phyloP scores from a whole-genome alignment of 2,113 vertebrate species.

The Oryzias celebensis region DNA sequence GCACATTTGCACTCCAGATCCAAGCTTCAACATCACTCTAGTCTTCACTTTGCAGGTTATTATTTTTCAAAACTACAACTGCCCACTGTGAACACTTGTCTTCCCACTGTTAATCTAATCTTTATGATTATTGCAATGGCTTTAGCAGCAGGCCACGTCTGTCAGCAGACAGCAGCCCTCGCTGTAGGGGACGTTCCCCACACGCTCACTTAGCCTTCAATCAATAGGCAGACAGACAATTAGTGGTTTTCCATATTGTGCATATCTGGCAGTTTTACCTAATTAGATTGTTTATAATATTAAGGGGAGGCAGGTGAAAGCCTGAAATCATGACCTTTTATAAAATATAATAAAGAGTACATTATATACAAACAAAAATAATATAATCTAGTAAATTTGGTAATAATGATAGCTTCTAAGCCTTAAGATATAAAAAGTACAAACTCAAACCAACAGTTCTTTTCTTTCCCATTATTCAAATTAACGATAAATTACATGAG shows the following conservation, averaged over 20 bases:
- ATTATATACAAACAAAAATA: background rate
- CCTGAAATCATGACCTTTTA: slow-evolving; percentile 4
- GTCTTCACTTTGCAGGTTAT: slow-evolving; percentile 46
- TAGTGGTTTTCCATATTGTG: slow-evolving; percentile 45
- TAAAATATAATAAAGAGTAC: slow-evolving; percentile 7
- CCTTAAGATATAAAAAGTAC: background rate
- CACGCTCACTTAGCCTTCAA: slow-evolving; percentile 58
- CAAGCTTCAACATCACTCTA: slow-evolving; percentile 33
- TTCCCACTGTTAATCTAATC: slow-evolving; percentile 74
- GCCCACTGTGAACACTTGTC: slow-evolving; percentile 75
- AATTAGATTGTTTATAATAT: slow-evolving; percentile 40
- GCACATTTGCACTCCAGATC: slow-evolving; percentile 5
- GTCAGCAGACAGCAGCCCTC: slow-evolving; percentile 67
- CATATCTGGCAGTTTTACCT: slow-evolving; percentile 20
- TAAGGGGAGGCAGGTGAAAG: slow-evolving; percentile 14
- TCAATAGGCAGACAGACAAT: slow-evolving; percentile 61
- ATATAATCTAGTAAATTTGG: background rate
- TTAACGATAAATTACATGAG: slow-evolving; percentile 5
- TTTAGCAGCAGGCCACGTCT: slow-evolving; percentile 74
- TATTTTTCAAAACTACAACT: slow-evolving; percentile 60
- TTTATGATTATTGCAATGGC: slow-evolving; percentile 77
- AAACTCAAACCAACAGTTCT: background rate
- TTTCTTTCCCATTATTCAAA: background rate
- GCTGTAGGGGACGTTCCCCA: slow-evolving; percentile 57
- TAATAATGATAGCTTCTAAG: background rate